These are phyloP conservation scores for Agonopterix subpropinquella DNA, from an alignment of 2,888 invertebrate genomes.

Conservation along the genomic window DNA sequence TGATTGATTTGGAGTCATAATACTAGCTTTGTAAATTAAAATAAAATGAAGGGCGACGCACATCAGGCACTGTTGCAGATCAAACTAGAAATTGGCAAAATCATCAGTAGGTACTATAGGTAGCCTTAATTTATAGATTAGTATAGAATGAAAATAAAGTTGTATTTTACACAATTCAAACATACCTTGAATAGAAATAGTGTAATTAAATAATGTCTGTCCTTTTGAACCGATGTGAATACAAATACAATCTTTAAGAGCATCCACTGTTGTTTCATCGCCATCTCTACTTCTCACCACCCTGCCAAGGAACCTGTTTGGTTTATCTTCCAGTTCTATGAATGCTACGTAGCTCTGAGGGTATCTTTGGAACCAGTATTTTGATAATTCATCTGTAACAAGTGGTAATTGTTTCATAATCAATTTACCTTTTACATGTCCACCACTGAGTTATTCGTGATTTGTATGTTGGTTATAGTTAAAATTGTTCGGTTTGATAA, in stretches of 20 bases:
- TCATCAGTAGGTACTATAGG: no score
- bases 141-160: no score
- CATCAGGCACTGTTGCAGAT: no score
- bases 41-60: no score
- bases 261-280: slow-evolving; percentile 32
- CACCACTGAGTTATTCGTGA: no score
- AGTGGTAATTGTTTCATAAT: not conserved
- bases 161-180: not conserved
- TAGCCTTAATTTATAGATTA: no score
- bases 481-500: no score
- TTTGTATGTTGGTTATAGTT: no score
- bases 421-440: no score
- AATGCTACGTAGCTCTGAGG: slow-evolving; percentile 46
- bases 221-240: slow-evolving; percentile 81
- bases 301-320: slow-evolving; percentile 45
- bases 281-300: slow-evolving; percentile 31
- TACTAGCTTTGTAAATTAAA: no score
- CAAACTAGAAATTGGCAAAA: no score
- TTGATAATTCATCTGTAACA: slow-evolving; percentile 41
- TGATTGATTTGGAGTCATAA: no score
- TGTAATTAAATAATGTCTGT: slow-evolving; percentile 78
- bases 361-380: slow-evolving; percentile 42
- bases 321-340: slow-evolving; percentile 38
- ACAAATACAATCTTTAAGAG: slow-evolving; percentile 71
- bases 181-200: slow-evolving; percentile 69